Evolutionary conservation across 37 sponge, comb jelly and placozoan genomes (phyloP).

Genomic region (Halichondria panicea): DNA sequence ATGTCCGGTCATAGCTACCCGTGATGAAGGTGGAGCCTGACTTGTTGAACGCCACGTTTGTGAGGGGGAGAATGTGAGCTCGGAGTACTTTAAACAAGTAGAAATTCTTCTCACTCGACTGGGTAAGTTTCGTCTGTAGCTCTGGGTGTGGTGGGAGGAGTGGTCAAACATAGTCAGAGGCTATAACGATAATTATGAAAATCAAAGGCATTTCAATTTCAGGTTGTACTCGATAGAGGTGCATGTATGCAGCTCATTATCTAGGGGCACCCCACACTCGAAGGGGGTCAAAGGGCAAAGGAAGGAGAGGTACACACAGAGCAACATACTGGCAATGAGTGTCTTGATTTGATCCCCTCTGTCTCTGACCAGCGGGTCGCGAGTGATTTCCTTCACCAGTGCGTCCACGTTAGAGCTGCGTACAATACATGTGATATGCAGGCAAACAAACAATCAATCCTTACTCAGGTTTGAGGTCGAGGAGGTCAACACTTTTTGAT

Average conservation of each 20-base stretch:
- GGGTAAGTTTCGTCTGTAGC: conserved; percentile 64
- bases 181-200: no score
- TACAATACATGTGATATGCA: not conserved
- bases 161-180: not conserved
- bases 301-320: not conserved
- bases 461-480: conserved; percentile 81
- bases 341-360: conserved; percentile 72
- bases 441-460: not conserved
- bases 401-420: conserved; percentile 59
- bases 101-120: conserved; percentile 57
- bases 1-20: conserved; percentile 98
- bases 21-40: conserved; percentile 93
- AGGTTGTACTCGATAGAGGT: no score
- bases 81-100: conserved; percentile 83
- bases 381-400: conserved; percentile 70
- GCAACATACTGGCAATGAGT: conserved; percentile 60
- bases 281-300: not conserved
- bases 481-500: conserved; percentile 83
- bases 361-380: conserved; percentile 80
- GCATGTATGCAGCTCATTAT: no score
- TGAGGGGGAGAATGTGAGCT: conserved; percentile 93
- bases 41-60: conserved; percentile 97
- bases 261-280: not conserved
- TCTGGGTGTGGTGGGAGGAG: conserved; percentile 23
- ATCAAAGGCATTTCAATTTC: no score